Evolutionary conservation across 2,113 vertebrate species (phyloP).

Genomic region (Patagioenas fasciata): DNA sequence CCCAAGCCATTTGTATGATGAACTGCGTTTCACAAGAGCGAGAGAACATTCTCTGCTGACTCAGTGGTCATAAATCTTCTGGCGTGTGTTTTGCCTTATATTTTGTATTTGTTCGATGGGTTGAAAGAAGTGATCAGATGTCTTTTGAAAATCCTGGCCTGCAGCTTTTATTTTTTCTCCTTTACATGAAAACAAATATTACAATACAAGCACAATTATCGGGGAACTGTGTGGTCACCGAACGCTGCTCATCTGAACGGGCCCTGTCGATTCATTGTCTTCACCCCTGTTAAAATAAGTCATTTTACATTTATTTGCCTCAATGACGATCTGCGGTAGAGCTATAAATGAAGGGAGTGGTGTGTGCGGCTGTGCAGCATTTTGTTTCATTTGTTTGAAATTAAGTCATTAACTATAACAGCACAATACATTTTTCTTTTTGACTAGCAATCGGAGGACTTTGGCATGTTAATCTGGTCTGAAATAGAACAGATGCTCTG

Average conservation of each 20-base stretch:
- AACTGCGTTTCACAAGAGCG: neutral
- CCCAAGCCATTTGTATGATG: conserved; percentile 48
- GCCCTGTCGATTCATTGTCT: neutral
- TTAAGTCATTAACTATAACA: neutral
- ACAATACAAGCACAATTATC: neutral
- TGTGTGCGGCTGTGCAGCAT: neutral
- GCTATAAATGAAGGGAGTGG: neutral
- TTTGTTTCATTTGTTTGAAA: conserved; percentile 26
- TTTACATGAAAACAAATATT: neutral
- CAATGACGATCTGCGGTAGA: neutral
- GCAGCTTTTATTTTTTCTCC: neutral
- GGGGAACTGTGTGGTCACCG: neutral
- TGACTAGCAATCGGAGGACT: neutral
- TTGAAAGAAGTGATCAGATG: conserved; percentile 54
- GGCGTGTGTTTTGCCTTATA: conserved; percentile 12
- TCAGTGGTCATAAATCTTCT: conserved; percentile 53
- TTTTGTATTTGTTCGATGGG: conserved; percentile 50
- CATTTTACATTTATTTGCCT: neutral
- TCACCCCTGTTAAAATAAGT: neutral
- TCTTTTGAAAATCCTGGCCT: conserved; percentile 32
- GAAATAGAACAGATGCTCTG: neutral
- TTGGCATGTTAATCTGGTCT: neutral
- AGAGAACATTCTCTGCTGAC: conserved; percentile 59
- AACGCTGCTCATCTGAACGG: neutral
- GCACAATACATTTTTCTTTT: neutral